These are phyloP conservation scores for Brachionus angularis DNA, from an alignment of 1,140 invertebrate genomes.

Conservation along the genomic window DNA sequence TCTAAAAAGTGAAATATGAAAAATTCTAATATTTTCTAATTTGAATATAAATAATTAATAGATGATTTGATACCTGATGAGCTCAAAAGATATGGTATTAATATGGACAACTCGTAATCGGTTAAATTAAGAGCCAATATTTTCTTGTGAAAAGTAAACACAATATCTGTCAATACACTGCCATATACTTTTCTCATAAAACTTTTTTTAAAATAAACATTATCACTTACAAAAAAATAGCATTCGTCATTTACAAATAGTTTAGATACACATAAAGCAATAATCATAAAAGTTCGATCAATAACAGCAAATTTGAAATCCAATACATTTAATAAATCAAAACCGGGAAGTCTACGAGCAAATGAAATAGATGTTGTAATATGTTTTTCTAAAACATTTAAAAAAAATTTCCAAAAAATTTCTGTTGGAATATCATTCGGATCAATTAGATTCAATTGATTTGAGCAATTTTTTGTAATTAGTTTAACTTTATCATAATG, in stretches of 20 bases:
- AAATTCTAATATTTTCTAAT: too few species aligned
- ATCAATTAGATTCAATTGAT: too few species aligned
- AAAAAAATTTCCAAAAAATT: background rate
- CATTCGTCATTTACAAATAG: conserved; percentile 10
- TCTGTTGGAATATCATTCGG: background rate
- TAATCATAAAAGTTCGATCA: conserved; percentile 2
- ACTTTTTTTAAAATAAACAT: background rate
- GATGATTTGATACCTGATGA: background rate
- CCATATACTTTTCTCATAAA: conserved; percentile 7
- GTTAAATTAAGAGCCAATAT: conserved; percentile 5
- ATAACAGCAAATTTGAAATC: conserved; percentile 10
- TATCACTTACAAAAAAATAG: conserved; percentile 11
- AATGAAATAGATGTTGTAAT: conserved; percentile 12
- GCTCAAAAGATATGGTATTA: background rate
- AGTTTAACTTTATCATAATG: conserved; percentile 14
- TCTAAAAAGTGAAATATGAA: too few species aligned
- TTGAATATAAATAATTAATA: too few species aligned
- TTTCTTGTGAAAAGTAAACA: conserved; percentile 1
- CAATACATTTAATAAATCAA: background rate
- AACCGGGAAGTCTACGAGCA: conserved; percentile 5
- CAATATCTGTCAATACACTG: background rate
- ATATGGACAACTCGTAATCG: conserved; percentile 5
- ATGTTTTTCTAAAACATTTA: conserved; percentile 5
- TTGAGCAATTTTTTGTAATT: too few species aligned
- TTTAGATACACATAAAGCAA: background rate